A percentile compares a stretch with the other conserved stretches of the same genome.
Conservation (phyloP, 1,140 invertebrate species). For the Brachionus sp. region DNA sequence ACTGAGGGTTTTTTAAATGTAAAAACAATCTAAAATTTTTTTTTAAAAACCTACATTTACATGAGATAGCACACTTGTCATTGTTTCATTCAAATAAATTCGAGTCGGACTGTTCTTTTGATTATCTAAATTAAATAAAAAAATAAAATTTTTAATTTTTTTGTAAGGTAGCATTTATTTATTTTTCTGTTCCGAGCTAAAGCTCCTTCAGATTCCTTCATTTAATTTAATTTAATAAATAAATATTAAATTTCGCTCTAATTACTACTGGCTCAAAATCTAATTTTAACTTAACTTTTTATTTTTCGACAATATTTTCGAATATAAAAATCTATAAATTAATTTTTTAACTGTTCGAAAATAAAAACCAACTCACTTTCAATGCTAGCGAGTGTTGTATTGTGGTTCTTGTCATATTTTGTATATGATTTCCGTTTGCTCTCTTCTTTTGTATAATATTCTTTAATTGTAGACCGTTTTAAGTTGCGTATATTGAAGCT, state of each 20-base stretch:
- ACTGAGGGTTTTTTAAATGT: not conserved
- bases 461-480: constrained; percentile 39
- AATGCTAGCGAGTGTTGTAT: not conserved
- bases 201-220: too few species aligned
- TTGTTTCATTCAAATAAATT: constrained; percentile 35
- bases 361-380: not conserved
- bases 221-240: not conserved
- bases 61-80: constrained; percentile 26
- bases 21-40: not conserved
- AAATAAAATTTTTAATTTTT: not conserved
- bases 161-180: too few species aligned
- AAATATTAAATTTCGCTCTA: not conserved
- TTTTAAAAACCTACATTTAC: constrained; percentile 13
- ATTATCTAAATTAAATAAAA: not conserved
- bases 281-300: not conserved
- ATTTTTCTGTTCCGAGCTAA: too few species aligned
- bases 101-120: not conserved
- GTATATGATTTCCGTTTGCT: not conserved
- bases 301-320: not conserved
- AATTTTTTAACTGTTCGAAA: not conserved
- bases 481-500: constrained; percentile 39
- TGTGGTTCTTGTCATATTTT: constrained; percentile 20
- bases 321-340: not conserved
- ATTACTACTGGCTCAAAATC: not conserved
- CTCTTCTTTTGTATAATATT: constrained; percentile 43